phyloP scores from a whole-genome alignment of 2,888 invertebrate species.

The Ganaspis brasiliensis region DNA sequence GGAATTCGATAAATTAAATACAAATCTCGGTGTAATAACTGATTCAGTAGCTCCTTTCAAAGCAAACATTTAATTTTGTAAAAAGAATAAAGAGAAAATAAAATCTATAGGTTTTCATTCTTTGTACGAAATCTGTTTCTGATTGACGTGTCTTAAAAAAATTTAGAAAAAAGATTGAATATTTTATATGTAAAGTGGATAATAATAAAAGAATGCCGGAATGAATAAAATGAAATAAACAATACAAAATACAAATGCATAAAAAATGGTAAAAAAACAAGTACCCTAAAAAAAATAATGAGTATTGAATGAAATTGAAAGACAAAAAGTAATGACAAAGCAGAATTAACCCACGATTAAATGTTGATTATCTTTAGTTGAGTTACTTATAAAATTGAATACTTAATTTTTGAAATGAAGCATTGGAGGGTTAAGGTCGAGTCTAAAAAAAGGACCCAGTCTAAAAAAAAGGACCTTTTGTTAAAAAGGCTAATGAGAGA shows the following conservation, averaged over 20 bases:
- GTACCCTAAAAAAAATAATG: neutral
- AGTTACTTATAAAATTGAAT: slow-evolving; percentile 61
- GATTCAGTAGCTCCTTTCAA: too few relatives aligned
- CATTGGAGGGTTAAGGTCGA: slow-evolving; percentile 42
- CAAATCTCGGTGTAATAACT: too few relatives aligned
- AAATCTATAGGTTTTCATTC: too few relatives aligned
- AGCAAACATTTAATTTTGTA: too few relatives aligned
- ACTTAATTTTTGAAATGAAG: slow-evolving; percentile 60
- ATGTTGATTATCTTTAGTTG: slow-evolving; percentile 56
- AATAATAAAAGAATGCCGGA: too few relatives aligned
- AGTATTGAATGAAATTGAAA: slow-evolving; percentile 19
- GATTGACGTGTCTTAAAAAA: too few relatives aligned
- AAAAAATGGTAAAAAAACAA: neutral
- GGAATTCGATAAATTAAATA: too few relatives aligned
- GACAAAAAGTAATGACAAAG: slow-evolving; percentile 54
- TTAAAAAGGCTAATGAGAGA: slow-evolving; percentile 32
- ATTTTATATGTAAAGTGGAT: neutral
- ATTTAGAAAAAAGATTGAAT: too few relatives aligned
- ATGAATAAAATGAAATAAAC: neutral
- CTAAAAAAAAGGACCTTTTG: slow-evolving; percentile 48
- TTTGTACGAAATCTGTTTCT: too few relatives aligned
- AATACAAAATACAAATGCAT: too few relatives aligned
- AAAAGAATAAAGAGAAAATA: too few relatives aligned
- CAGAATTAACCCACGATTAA: slow-evolving; percentile 43
- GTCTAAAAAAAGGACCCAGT: slow-evolving; percentile 50